These are phyloP conservation scores for Magallana nippona DNA, from an alignment of 2,888 invertebrate genomes.

Conservation along the genomic window DNA sequence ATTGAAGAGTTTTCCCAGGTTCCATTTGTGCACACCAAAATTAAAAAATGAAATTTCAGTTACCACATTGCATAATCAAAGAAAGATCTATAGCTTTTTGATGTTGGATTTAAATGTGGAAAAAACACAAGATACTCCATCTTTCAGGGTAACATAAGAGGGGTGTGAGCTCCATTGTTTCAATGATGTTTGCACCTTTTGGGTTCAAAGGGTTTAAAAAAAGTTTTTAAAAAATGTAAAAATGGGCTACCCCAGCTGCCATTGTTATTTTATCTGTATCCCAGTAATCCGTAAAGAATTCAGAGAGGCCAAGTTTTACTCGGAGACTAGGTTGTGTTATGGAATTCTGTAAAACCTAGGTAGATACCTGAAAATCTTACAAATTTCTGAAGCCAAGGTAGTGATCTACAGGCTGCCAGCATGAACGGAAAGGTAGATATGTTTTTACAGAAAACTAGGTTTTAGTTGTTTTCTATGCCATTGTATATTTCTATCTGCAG, in stretches of 20 bases:
- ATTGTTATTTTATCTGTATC: constrained; percentile 31
- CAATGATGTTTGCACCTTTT: constrained; percentile 1
- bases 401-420: not conserved
- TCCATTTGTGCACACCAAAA: no score
- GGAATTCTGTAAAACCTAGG: constrained; percentile 18
- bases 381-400: not conserved
- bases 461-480: no score
- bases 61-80: no score
- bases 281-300: constrained; percentile 1
- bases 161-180: not conserved
- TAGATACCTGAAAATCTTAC: constrained; percentile 19
- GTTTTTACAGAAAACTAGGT: not conserved
- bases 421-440: constrained; percentile 24
- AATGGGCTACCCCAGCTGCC: not conserved
- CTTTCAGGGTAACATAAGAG: no score
- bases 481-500: no score
- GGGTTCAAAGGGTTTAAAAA: not conserved
- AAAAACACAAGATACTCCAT: no score
- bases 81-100: no score
- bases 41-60: not conserved
- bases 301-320: not conserved
- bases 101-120: no score
- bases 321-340: not conserved
- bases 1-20: no score
- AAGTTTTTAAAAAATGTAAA: not conserved